Conservation (phyloP, 2,113 vertebrate genomes). For the Oreotrochilus melanogaster region DNA sequence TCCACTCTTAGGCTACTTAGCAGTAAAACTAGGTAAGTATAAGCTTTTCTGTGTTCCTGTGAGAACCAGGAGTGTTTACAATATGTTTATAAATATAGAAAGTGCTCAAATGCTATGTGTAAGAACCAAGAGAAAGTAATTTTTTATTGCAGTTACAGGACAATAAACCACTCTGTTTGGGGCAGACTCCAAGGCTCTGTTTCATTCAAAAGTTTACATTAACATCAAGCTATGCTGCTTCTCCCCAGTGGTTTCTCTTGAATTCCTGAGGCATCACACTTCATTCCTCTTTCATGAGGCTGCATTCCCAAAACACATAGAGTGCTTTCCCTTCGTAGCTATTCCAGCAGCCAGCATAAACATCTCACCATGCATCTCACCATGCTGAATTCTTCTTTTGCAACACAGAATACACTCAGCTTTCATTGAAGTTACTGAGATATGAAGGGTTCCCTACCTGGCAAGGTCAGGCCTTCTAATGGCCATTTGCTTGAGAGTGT, state of each 20-base stretch:
- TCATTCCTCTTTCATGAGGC: neutral
- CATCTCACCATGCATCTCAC: neutral
- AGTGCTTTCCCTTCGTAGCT: neutral
- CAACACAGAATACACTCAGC: neutral
- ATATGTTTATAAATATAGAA: neutral
- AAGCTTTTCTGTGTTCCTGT: neutral
- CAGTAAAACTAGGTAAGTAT: neutral
- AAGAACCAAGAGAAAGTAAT: neutral
- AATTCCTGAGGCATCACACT: constrained; percentile 39
- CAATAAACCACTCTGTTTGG: neutral
- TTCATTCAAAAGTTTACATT: constrained; percentile 3
- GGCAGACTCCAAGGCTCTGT: neutral
- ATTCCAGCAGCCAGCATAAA: neutral
- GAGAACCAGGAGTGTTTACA: neutral
- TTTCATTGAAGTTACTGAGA: neutral
- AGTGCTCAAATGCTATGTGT: neutral
- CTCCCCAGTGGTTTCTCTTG: neutral
- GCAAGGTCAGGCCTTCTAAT: neutral
- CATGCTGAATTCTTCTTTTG: neutral
- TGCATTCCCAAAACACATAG: neutral
- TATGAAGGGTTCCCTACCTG: neutral
- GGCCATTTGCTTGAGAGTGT: neutral
- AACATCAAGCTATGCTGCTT: neutral
- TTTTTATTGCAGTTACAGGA: neutral
- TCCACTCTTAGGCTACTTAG: neutral